Evolutionary conservation across 2,113 vertebrate species (phyloP).

Genomic region (Plestiodon gilberti): DNA sequence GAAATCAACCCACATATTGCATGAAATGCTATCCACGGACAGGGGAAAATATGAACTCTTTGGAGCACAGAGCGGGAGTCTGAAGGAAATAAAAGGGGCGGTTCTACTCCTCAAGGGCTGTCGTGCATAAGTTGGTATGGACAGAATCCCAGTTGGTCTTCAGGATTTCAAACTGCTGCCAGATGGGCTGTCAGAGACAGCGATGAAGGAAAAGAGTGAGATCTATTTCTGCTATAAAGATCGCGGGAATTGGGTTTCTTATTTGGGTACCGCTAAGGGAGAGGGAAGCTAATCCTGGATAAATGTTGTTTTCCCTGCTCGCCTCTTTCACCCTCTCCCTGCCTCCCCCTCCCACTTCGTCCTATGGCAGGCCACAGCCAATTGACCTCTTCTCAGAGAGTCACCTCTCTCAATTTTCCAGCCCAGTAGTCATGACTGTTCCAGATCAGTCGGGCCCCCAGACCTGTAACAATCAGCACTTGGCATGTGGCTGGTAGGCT

Average conservation of each 20-base stretch:
- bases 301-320: background rate
- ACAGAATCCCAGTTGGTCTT: background rate
- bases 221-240: background rate
- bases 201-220: background rate
- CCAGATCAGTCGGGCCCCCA: slow-evolving; percentile 4
- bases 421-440: slow-evolving; percentile 23
- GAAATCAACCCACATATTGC: background rate
- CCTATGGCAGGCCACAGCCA: slow-evolving; percentile 10
- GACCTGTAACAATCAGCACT: slow-evolving; percentile 23
- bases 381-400: slow-evolving; percentile 17
- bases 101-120: background rate
- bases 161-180: background rate
- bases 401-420: slow-evolving; percentile 27
- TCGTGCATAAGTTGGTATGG: background rate
- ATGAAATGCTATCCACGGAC: background rate
- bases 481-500: background rate
- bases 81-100: background rate
- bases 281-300: background rate
- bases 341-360: background rate
- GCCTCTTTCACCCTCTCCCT: background rate
- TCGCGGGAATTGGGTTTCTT: background rate
- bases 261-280: background rate
- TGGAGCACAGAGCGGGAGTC: background rate
- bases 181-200: background rate
- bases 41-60: background rate